Conservation (phyloP, 2,113 vertebrate genomes). For the Saimiri boliviensis region DNA sequence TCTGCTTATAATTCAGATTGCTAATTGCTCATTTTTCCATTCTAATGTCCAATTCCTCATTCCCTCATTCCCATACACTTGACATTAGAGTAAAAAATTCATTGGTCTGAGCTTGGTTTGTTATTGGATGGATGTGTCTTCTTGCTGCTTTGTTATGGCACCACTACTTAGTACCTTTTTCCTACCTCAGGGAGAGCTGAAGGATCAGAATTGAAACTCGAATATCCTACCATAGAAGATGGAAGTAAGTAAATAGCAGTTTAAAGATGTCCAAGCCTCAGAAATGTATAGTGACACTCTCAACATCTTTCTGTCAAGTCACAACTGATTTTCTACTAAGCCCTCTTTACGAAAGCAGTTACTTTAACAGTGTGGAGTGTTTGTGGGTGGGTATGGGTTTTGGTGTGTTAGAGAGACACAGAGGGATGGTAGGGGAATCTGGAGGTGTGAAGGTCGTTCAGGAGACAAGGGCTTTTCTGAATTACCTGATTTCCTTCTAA, state of each 20-base stretch:
- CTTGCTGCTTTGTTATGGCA: neutral
- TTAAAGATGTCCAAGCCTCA: neutral
- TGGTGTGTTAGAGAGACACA: neutral
- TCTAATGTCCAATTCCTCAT: neutral
- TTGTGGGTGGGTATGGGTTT: neutral
- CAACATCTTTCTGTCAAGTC: neutral
- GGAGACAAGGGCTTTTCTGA: neutral
- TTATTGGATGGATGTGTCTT: neutral
- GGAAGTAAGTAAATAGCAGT: neutral
- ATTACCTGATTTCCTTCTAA: neutral
- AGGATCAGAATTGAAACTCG: neutral
- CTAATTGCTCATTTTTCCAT: neutral
- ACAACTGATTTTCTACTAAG: neutral
- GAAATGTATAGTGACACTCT: neutral
- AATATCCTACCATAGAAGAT: neutral
- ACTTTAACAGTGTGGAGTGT: neutral
- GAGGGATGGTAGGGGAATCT: fast-evolving
- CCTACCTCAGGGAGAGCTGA: neutral
- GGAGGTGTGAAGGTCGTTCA: neutral
- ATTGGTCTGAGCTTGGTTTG: neutral
- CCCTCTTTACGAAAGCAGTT: neutral
- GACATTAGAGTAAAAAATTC: neutral
- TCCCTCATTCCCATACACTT: neutral
- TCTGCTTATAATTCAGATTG: neutral
- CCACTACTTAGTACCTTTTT: neutral